Evolutionary conservation across 2,888 invertebrate species (phyloP).

Genomic region (Nomada lathburiana): DNA sequence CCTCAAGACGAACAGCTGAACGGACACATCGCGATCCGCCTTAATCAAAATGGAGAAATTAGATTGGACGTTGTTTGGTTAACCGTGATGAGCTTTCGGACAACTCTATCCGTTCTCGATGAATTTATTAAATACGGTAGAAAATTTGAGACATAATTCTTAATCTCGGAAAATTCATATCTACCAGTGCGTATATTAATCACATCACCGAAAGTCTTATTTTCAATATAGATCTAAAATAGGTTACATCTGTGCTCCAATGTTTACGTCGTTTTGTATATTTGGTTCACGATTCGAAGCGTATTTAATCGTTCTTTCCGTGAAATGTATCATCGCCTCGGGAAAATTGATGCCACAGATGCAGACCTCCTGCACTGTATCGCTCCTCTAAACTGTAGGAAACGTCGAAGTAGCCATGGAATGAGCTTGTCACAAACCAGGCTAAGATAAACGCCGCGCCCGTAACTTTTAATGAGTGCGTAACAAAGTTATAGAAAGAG

Average conservation of each 20-base stretch:
- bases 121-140: too few species aligned
- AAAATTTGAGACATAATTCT: too few species aligned
- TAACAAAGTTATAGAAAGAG: constrained; percentile 51
- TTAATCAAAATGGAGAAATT: constrained; percentile 61
- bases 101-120: not conserved
- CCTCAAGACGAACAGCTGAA: not conserved
- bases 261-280: too few species aligned
- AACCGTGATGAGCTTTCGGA: constrained; percentile 46
- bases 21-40: constrained; percentile 31
- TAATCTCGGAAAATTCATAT: too few species aligned
- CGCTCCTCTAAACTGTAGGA: constrained; percentile 9
- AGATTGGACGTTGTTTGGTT: constrained; percentile 43
- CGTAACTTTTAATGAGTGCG: constrained; percentile 60
- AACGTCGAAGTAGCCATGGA: constrained; percentile 28
- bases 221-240: too few species aligned
- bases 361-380: constrained; percentile 18
- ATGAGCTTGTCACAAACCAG: constrained; percentile 24
- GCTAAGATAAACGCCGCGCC: constrained; percentile 50
- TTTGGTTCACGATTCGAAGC: too few species aligned
- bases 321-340: not conserved
- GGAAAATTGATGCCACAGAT: not conserved
- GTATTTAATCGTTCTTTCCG: not conserved
- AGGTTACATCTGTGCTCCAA: too few species aligned
- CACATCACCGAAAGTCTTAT: too few species aligned
- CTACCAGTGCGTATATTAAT: too few species aligned